Evolutionary conservation across 2,888 invertebrate genomes (phyloP).

Genomic region (Scaptomyza flava): DNA sequence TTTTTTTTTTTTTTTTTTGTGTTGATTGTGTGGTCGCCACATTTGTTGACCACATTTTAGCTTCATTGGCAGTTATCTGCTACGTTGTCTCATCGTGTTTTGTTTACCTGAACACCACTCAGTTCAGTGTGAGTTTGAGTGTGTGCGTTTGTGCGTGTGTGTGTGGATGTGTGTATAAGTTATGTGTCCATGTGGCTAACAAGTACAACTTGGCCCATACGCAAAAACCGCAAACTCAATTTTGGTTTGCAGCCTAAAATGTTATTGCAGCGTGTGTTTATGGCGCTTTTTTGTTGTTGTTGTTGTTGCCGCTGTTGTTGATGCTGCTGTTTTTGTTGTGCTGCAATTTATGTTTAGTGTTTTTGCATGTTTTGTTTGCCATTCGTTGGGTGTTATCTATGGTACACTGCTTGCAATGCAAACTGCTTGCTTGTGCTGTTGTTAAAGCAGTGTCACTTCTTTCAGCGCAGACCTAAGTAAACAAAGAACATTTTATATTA

Average conservation of each 20-base stretch:
- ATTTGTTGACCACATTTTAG: conserved; percentile 71
- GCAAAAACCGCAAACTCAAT: conserved; percentile 75
- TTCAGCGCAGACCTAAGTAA: not conserved
- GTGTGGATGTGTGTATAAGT: conserved; percentile 1
- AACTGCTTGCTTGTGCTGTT: not conserved
- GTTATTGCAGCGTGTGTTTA: conserved; percentile 53
- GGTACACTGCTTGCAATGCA: no score
- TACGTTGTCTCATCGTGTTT: conserved; percentile 31
- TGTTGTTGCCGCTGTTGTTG: conserved; percentile 22
- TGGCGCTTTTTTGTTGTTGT: conserved; percentile 21
- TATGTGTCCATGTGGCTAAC: conserved; percentile 10
- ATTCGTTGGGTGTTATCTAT: not conserved
- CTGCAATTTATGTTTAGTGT: conserved; percentile 74
- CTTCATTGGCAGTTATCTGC: conserved; percentile 78
- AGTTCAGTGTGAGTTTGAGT: conserved; percentile 1
- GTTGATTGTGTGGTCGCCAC: conserved; percentile 45
- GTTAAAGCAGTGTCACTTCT: not conserved
- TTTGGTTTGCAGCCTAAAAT: conserved; percentile 69
- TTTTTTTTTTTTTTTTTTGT: conserved; percentile 1
- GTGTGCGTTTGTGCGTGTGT: no score
- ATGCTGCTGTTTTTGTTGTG: conserved; percentile 5
- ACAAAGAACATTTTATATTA: not conserved
- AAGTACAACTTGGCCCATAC: conserved; percentile 32
- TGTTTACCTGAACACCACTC: conserved; percentile 30
- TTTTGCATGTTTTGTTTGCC: conserved; percentile 55